Evolutionary conservation across 2,113 vertebrate species (phyloP), one percentile per base, ranked within the genome.

Genomic region (Rhinolophus sinicus): DNA sequence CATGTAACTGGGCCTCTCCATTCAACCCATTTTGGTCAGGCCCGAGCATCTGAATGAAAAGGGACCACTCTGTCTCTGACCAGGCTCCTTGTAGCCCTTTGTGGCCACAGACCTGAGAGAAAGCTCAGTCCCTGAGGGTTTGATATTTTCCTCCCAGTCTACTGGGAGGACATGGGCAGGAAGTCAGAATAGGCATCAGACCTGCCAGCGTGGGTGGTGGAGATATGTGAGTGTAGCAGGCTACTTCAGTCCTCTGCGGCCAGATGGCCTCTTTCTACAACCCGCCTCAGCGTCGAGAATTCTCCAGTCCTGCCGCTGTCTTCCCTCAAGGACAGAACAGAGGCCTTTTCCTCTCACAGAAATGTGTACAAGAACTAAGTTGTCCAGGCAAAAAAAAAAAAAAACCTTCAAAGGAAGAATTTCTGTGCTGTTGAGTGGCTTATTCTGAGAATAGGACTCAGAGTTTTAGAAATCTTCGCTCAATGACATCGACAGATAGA

Each of bases 401-500:
- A 65, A n/a, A 80, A 52, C 76, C 81, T 93, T 62, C 87, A 69
- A 92, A 94, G 40, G 56, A 64, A 97, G 38, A 86, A 77, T 64
- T 86, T 88, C 75, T 93, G 40, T 69, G 35, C 88, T 64, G 9
- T 50, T 35, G 62, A 92, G 56, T 64, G 21, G 30, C 87, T 95
- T 94, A 90, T 62, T 82, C 56, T 92, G 88, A 95, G 84, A 75
- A 73, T 6, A 70, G 35, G 60, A 90, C 26, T 82, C 65, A 94
- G 64, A 73, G 65, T 91, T 84, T 95, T 70, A 88, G 88, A 96
- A 91, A 96, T 85, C 44, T 81, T 52, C 64, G 77, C 44, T 94
- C 96, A 96, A 40, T 94, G 80, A 60, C 73, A 95, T 8, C 76
- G 72, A 93, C 19, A 70, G 69, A 89, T 11, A 72, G 84, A 78